These are phyloP conservation scores for Frankliniella intonsa DNA, from an alignment of 2,888 invertebrate species.

Conservation along the genomic window DNA sequence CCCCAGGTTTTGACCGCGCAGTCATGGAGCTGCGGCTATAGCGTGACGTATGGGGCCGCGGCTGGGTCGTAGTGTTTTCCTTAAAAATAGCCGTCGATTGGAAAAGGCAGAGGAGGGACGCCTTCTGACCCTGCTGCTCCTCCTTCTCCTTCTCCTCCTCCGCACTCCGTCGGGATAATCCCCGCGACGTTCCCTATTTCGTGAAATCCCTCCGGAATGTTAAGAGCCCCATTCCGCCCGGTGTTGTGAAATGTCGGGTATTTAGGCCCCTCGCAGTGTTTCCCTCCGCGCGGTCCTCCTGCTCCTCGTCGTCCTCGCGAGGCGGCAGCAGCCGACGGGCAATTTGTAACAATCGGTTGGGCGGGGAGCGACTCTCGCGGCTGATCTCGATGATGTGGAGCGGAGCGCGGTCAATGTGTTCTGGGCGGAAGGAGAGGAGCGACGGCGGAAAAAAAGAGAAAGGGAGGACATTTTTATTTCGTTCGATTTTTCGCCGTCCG, in stretches of 20 bases:
- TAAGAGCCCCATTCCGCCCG: conserved; percentile 1
- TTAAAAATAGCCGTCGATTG: background rate
- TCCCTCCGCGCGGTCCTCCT: background rate
- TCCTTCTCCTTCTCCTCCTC: too few species aligned
- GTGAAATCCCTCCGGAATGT: conserved; percentile 3
- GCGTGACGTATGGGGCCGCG: background rate
- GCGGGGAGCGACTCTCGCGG: background rate
- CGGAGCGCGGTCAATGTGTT: too few species aligned
- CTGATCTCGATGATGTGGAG: too few species aligned
- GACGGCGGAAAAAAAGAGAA: too few species aligned
- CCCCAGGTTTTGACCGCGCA: background rate
- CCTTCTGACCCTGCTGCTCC: too few species aligned
- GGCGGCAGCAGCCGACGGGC: background rate
- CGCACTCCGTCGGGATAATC: background rate
- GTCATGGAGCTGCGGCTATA: too few species aligned
- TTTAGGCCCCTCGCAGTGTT: background rate
- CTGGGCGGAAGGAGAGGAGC: too few species aligned
- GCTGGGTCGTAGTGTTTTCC: background rate
- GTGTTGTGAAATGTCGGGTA: conserved; percentile 13
- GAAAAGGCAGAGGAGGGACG: background rate
- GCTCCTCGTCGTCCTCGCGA: background rate
- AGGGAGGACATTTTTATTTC: too few species aligned
- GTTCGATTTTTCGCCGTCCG: too few species aligned
- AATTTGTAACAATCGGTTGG: conserved; percentile 17
- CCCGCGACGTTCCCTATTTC: background rate